Conservation (phyloP, 2,797 vertebrate genomes). For the Tinamus major region DNA sequence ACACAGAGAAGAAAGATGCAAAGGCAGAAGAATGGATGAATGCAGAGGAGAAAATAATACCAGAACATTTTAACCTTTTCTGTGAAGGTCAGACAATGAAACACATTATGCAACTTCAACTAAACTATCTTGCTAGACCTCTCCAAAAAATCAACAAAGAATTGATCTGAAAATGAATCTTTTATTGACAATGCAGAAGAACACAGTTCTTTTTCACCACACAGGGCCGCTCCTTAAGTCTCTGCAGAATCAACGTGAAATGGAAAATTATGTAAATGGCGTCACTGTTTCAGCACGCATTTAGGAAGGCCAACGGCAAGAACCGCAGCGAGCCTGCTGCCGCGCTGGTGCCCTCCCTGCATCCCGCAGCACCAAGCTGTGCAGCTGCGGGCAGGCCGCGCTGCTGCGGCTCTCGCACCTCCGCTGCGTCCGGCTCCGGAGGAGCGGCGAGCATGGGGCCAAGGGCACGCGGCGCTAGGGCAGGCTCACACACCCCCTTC, state of each 20-base stretch:
- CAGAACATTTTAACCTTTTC: not conserved
- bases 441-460: not conserved
- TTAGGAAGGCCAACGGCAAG: not conserved
- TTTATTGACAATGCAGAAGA: not conserved
- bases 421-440: not conserved
- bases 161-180: not conserved
- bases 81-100: not conserved
- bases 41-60: not conserved
- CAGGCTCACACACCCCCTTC: not conserved
- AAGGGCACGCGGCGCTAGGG: rapidly evolving
- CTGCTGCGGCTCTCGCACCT: not conserved
- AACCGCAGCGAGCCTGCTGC: not conserved
- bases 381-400: rapidly evolving
- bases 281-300: not conserved
- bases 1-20: not conserved
- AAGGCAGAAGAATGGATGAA: not conserved
- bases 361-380: not conserved
- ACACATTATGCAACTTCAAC: not conserved
- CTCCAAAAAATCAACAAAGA: not conserved
- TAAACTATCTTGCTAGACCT: not conserved
- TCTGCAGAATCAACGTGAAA: not conserved
- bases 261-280: not conserved
- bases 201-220: not conserved
- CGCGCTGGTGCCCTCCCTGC: not conserved
- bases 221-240: rapidly evolving